These are phyloP conservation scores for Drosophila atripex DNA, from an alignment of 2,888 invertebrate genomes.

Conservation along the genomic window DNA sequence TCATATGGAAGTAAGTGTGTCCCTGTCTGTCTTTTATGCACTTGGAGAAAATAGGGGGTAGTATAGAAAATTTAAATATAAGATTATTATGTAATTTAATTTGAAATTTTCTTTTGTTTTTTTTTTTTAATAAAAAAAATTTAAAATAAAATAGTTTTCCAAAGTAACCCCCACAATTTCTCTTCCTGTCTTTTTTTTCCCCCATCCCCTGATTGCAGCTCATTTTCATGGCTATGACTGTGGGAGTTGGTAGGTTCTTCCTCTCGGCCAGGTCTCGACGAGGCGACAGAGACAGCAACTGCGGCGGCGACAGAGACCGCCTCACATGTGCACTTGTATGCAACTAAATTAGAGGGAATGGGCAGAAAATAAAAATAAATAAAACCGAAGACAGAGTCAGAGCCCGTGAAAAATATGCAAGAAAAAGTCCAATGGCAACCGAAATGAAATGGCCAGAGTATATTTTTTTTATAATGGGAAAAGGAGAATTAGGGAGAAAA, in stretches of 20 bases:
- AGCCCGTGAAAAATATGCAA: conserved; percentile 76
- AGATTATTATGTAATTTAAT: too few relatives aligned
- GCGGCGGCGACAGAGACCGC: neutral
- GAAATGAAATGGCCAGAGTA: conserved; percentile 63
- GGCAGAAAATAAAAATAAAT: conserved; percentile 2
- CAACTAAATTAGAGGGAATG: conserved; percentile 33
- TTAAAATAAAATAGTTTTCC: neutral
- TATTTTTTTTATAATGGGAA: conserved; percentile 58
- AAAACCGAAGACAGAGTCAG: conserved; percentile 37
- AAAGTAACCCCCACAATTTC: conserved; percentile 3
- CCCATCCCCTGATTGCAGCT: conserved; percentile 44
- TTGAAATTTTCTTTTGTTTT: too few relatives aligned
- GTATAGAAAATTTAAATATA: neutral
- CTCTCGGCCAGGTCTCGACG: conserved; percentile 26
- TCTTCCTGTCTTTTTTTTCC: conserved; percentile 8
- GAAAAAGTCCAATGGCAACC: conserved; percentile 49
- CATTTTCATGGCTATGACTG: conserved; percentile 54
- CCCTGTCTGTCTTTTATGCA: conserved; percentile 5
- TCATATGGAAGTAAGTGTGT: conserved; percentile 31
- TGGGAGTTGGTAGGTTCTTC: conserved; percentile 52
- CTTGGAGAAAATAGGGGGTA: neutral
- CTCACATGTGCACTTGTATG: conserved; percentile 18
- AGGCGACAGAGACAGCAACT: conserved; percentile 2
- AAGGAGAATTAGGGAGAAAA: conserved; percentile 1
- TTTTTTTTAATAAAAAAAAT: too few relatives aligned